These are phyloP conservation scores for Alentia gelatinosa DNA, from an alignment of 2,888 invertebrate genomes.

Conservation along the genomic window DNA sequence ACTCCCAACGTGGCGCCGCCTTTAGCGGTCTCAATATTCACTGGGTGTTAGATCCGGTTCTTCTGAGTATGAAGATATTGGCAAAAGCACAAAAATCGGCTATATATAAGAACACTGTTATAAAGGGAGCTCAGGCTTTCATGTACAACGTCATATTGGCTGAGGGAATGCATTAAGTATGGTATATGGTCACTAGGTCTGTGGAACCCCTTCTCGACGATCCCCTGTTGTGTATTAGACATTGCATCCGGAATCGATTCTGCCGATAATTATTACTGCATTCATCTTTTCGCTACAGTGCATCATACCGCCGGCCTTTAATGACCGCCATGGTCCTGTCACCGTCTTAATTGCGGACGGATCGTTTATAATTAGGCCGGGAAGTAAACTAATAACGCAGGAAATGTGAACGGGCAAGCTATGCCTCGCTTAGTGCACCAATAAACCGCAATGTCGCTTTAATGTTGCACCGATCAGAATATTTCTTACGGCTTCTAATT, in stretches of 20 bases:
- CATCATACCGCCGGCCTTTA: not conserved
- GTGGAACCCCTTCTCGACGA: too few relatives aligned
- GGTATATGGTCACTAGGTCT: not conserved
- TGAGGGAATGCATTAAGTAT: not conserved
- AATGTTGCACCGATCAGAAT: not conserved
- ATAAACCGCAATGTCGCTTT: not conserved
- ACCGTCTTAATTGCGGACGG: not conserved
- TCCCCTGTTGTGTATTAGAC: not conserved
- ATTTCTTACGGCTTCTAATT: not conserved
- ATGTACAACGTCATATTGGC: not conserved
- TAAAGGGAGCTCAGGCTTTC: too few relatives aligned
- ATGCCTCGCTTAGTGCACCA: not conserved
- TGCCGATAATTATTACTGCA: conserved; percentile 6
- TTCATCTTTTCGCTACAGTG: not conserved
- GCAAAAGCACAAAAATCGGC: too few relatives aligned
- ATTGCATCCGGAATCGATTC: not conserved
- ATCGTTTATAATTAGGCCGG: not conserved
- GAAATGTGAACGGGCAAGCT: not conserved
- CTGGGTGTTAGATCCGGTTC: too few relatives aligned
- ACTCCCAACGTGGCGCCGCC: too few relatives aligned
- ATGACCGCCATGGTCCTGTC: not conserved
- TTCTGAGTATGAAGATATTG: too few relatives aligned
- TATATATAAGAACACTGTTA: too few relatives aligned
- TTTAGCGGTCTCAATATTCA: too few relatives aligned
- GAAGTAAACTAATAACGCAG: not conserved